These are phyloP conservation scores for Anodontia alba DNA, from an alignment of 2,888 invertebrate species.

Conservation along the genomic window DNA sequence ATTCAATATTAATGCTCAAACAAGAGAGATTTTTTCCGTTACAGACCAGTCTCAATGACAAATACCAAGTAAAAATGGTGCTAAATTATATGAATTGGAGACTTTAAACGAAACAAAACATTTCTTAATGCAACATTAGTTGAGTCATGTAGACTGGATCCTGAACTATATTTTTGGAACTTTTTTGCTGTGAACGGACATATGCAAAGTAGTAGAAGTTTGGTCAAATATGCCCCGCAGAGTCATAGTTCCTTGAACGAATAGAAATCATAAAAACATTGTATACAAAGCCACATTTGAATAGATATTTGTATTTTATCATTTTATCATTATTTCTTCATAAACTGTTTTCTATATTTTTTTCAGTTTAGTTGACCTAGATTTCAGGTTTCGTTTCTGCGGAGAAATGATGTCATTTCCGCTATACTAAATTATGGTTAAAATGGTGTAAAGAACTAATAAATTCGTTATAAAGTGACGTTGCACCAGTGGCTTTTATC, in stretches of 20 bases:
- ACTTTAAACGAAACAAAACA: neutral
- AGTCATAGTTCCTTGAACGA: neutral
- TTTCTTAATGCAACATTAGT: too few relatives aligned
- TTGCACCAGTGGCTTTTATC: too few relatives aligned
- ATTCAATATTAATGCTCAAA: conserved; percentile 55
- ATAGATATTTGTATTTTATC: neutral
- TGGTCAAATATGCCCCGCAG: conserved; percentile 16
- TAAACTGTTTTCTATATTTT: neutral
- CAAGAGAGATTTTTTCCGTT: neutral
- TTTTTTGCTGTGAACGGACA: conserved; percentile 44
- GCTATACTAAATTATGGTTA: too few relatives aligned
- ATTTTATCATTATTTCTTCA: neutral
- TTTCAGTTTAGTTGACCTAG: neutral
- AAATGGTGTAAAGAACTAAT: too few relatives aligned
- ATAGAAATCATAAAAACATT: neutral
- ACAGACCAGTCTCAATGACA: neutral
- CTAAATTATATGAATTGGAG: neutral
- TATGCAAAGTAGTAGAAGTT: conserved; percentile 74
- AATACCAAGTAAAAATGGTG: neutral
- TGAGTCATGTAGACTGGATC: neutral
- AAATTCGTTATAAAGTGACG: too few relatives aligned
- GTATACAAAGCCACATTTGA: neutral
- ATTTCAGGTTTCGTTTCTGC: neutral
- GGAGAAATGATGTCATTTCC: neutral
- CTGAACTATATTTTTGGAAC: conserved; percentile 27